Evolutionary conservation across 2,113 vertebrate species (phyloP).

Genomic region (Chaetodon trifascialis): DNA sequence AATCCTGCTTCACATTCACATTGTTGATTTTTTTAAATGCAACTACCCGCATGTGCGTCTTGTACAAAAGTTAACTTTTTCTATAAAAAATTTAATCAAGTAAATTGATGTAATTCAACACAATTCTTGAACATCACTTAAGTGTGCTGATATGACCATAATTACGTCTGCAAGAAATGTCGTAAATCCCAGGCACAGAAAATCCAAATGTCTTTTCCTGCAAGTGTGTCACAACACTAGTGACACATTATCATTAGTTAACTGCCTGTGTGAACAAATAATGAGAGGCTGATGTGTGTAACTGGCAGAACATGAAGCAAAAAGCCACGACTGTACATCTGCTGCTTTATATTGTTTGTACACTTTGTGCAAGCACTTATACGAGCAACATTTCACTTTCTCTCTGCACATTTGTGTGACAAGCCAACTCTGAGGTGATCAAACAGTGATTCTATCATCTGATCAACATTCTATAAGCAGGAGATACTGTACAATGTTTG

Average conservation of each 20-base stretch:
- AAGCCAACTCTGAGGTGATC: background rate
- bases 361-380: slow-evolving; percentile 1
- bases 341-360: slow-evolving; percentile 12
- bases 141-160: background rate
- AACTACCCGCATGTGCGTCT: background rate
- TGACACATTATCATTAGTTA: background rate
- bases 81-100: background rate
- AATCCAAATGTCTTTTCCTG: background rate
- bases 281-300: background rate
- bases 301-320: background rate
- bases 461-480: slow-evolving; percentile 3
- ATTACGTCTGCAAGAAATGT: background rate
- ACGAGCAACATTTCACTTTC: slow-evolving; percentile 9
- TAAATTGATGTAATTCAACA: slow-evolving; percentile 3
- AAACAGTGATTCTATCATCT: background rate
- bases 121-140: slow-evolving; percentile 7
- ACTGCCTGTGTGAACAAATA: background rate
- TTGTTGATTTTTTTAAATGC: background rate
- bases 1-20: background rate
- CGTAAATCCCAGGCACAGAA: background rate
- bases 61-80: slow-evolving; percentile 8
- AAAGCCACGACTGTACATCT: background rate
- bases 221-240: background rate
- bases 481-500: background rate
- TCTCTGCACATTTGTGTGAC: background rate